These are phyloP conservation scores for Neogale vison DNA, from an alignment of 2,113 vertebrate species.

Conservation along the genomic window DNA sequence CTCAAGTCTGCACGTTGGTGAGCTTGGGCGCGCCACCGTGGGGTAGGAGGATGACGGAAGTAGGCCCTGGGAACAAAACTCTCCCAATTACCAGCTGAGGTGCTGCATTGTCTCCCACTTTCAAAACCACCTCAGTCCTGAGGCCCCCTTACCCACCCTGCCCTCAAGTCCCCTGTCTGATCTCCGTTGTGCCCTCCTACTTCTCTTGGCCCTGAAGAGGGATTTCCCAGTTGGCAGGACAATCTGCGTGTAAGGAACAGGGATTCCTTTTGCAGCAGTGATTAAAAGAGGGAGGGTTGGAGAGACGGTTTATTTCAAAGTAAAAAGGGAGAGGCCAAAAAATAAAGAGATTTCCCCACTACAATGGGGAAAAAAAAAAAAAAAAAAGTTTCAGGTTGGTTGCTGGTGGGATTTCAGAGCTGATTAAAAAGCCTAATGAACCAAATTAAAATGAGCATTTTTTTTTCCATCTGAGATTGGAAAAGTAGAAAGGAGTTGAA, in stretches of 20 bases:
- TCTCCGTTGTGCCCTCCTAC: background rate
- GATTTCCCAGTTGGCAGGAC: background rate
- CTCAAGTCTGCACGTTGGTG: background rate
- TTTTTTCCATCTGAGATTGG: background rate
- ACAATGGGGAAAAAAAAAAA: background rate
- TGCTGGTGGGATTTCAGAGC: background rate
- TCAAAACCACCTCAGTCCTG: background rate
- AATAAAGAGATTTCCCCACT: slow-evolving; percentile 20
- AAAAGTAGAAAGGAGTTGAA: background rate
- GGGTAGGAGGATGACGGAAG: background rate
- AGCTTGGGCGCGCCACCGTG: background rate
- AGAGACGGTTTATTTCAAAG: background rate
- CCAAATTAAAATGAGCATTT: background rate
- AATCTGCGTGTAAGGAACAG: background rate
- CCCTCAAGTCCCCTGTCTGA: background rate
- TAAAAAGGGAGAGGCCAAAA: background rate
- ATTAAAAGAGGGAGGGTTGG: slow-evolving; percentile 14
- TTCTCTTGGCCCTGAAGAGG: slow-evolving; percentile 1
- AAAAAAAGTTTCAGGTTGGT: background rate
- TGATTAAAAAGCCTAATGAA: background rate
- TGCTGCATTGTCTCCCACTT: background rate
- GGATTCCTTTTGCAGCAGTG: slow-evolving; percentile 39
- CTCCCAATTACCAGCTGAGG: background rate
- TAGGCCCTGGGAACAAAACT: background rate
- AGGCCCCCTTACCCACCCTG: background rate